Evolutionary conservation across 2,888 invertebrate species (phyloP).

Genomic region (Cordylochernes scorpioides): DNA sequence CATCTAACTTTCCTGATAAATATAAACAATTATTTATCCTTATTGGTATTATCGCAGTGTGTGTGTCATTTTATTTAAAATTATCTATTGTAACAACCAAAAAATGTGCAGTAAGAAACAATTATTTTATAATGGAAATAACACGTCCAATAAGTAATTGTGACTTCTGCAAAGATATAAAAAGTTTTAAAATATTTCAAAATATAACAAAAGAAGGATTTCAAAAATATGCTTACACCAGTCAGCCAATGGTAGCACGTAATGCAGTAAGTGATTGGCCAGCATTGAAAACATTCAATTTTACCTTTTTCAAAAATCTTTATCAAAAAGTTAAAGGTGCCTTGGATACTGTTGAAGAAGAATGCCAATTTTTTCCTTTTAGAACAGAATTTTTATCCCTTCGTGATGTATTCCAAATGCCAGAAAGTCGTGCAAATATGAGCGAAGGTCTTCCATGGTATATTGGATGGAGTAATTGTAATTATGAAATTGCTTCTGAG

Average conservation of each 20-base stretch:
- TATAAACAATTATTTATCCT: too few relatives aligned
- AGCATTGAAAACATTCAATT: slow-evolving; percentile 29
- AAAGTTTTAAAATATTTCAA: slow-evolving; percentile 34
- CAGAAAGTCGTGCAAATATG: slow-evolving; percentile 34
- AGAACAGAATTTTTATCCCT: slow-evolving; percentile 49
- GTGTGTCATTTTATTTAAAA: too few relatives aligned
- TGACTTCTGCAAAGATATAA: slow-evolving; percentile 40
- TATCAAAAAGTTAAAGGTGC: slow-evolving; percentile 27
- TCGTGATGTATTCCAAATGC: slow-evolving; percentile 48
- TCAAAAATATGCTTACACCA: slow-evolving; percentile 42
- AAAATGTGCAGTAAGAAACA: slow-evolving; percentile 51
- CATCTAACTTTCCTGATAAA: too few relatives aligned
- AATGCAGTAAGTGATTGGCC: slow-evolving; percentile 47
- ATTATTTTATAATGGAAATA: slow-evolving; percentile 61
- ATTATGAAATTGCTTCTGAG: slow-evolving; percentile 42
- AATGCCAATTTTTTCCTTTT: slow-evolving; percentile 63
- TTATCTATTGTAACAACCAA: slow-evolving; percentile 8
- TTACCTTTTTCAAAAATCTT: slow-evolving; percentile 18
- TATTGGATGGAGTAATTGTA: slow-evolving; percentile 71
- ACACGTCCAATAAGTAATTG: slow-evolving; percentile 57
- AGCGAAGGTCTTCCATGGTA: slow-evolving; percentile 44
- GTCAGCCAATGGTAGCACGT: slow-evolving; percentile 50
- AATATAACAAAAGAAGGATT: slow-evolving; percentile 34
- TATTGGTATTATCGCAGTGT: too few relatives aligned
- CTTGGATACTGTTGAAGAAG: slow-evolving; percentile 43